Base-by-base conservation (phyloP, 2,797 vertebrate genomes). In the Acrocephalus scirpaceus region DNA sequence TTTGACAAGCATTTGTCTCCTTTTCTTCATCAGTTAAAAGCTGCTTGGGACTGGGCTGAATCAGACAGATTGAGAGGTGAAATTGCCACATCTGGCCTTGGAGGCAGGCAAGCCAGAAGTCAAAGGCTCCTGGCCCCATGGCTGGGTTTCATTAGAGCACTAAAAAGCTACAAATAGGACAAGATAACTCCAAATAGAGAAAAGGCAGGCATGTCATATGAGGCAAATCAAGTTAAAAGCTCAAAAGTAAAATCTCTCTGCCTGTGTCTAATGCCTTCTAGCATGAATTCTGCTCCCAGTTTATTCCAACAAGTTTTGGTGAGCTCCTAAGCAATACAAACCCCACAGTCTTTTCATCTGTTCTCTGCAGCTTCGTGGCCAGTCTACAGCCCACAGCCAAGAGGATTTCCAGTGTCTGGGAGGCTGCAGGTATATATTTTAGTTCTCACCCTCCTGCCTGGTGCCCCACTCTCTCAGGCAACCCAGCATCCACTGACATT, bases 121-220 rank as follows among this genome's bases (percentile, higher is more conserved):
- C 62, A 65, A 86, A 86, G 32, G 61, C 61, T 87, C 76, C 78
- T 70, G 71, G 60, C 30, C 57, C 50, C 29, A 9, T 4, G 61
- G 57, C 79, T 88, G 57, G 8, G 23, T 86, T 86, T 93, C 67
- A 87, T 65, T 82, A 87, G 47, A 76, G 44, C 44, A 48, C 82
- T 88, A 42, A 83, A 86, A 74, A 54, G 57, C 45, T 71, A 91
- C 61, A 85, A 77, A 60, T 16, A 86, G 79, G 48, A 77, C 86
- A 90, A 93, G 79, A 83, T 93, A 96, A 80, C 22, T 91, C 73
- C 53, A 91, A 84, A 60, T 3, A 86, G 69, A 94, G 57, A 88
- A 77, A 83, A 91, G 64, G 60, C 72, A 94, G 85, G 42, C 72
- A 53, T 29, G 16, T 50, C 65, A 80, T 2, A 1, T 0, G 0